A percentile compares a stretch with the other conserved stretches of the same genome.
These are phyloP conservation scores for Taurulus bubalis DNA, from an alignment of 2,113 vertebrate genomes.

Conservation along the genomic window DNA sequence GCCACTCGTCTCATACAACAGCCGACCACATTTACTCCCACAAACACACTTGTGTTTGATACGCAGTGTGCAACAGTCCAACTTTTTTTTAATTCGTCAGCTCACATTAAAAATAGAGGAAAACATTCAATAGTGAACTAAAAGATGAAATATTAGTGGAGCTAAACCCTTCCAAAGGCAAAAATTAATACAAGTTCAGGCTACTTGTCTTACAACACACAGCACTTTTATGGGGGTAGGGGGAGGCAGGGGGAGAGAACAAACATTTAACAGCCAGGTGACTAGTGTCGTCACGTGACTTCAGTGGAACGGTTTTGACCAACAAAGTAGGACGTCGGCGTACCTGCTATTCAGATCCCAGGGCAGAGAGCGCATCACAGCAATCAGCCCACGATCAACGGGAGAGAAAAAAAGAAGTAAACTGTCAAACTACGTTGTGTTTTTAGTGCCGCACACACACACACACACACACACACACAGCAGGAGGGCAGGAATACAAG, in stretches of 20 bases:
- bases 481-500: not conserved
- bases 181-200: slow-evolving; percentile 54
- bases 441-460: not conserved
- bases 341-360: not conserved
- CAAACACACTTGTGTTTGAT: slow-evolving; percentile 43
- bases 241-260: not conserved
- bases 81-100: slow-evolving; percentile 5
- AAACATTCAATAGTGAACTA: slow-evolving; percentile 69
- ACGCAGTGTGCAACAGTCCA: slow-evolving; percentile 22
- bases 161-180: slow-evolving; percentile 62
- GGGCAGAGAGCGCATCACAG: slow-evolving; percentile 17
- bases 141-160: slow-evolving; percentile 64
- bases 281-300: slow-evolving; percentile 25
- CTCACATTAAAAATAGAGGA: slow-evolving; percentile 64
- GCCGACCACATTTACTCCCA: not conserved
- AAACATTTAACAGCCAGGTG: slow-evolving; percentile 13
- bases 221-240: not conserved
- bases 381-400: slow-evolving; percentile 12
- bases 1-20: slow-evolving; percentile 34
- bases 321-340: not conserved
- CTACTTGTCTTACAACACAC: slow-evolving; percentile 58
- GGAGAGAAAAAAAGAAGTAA: not conserved
- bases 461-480: slow-evolving; percentile 16
- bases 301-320: slow-evolving; percentile 40
- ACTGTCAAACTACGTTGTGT: not conserved